Conservation (phyloP, 2,888 invertebrate genomes). For the Alviniconcha strummeri region DNA sequence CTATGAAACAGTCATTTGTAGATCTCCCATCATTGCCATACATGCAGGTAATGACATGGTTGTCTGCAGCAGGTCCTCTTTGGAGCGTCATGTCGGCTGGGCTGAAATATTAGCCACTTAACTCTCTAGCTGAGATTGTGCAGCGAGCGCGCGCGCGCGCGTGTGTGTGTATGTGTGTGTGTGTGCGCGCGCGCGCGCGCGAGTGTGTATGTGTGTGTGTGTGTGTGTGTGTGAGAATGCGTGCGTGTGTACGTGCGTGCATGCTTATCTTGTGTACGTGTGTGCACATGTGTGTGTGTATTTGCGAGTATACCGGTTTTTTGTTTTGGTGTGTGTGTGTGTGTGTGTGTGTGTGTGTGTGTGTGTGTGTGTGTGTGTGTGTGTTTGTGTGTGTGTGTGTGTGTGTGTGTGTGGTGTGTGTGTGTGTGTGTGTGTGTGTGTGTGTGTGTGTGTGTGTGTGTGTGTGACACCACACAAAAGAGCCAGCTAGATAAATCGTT, state of each 20-base stretch:
- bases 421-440: slow-evolving; percentile 21
- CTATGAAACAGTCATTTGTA: no score
- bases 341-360: background rate
- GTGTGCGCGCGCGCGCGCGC: background rate
- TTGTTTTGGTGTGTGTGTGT: background rate
- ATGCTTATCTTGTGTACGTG: background rate
- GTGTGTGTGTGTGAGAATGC: background rate
- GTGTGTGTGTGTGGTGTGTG: slow-evolving; percentile 24
- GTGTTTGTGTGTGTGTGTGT: slow-evolving; percentile 19
- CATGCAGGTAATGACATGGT: no score
- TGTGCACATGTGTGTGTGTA: background rate
- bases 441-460: slow-evolving; percentile 24
- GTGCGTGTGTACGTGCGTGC: slow-evolving; percentile 4
- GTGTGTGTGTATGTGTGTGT: background rate
- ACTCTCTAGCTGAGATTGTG: no score
- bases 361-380: slow-evolving; percentile 2
- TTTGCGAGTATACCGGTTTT: background rate
- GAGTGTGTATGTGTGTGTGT: background rate
- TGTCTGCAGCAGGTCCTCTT: no score
- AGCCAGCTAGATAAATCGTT: no score
- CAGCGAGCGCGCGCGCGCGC: background rate
- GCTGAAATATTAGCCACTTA: no score
- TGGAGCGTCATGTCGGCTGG: no score
- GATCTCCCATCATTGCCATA: no score
- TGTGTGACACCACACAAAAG: background rate